Evolutionary conservation across 2,888 invertebrate genomes (phyloP).

Genomic region (Latheticus oryzae): DNA sequence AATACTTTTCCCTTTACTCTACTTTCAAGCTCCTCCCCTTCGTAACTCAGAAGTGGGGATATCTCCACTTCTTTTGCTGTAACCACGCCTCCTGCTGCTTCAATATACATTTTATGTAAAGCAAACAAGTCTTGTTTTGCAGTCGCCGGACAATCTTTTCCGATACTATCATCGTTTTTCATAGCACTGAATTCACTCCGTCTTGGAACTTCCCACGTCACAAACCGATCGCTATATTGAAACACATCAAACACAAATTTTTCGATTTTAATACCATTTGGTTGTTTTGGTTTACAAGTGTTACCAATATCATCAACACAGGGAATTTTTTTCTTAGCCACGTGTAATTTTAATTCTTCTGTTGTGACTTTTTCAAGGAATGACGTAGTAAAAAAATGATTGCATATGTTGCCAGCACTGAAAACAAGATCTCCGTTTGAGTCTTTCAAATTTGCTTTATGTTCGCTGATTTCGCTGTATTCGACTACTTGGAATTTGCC

Average conservation of each 20-base stretch:
- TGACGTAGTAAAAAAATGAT: conserved; percentile 92
- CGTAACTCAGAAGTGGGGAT: conserved; percentile 89
- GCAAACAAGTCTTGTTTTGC: conserved; percentile 81
- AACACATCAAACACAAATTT: conserved; percentile 99
- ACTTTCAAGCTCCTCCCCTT: conserved; percentile 83
- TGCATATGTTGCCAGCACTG: conserved; percentile 96
- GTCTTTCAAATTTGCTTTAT: conserved; percentile 83
- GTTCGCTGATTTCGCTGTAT: conserved; percentile 92
- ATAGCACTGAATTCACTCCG: conserved; percentile 96
- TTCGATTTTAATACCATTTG: conserved; percentile 98
- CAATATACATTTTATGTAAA: conserved; percentile 83
- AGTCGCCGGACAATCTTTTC: conserved; percentile 91
- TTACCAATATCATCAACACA: conserved; percentile 79
- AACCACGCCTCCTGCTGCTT: conserved; percentile 84
- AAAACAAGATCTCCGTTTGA: conserved; percentile 84
- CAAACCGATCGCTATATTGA: conserved; percentile 88
- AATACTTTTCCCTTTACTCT: conserved; percentile 47
- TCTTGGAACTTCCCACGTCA: conserved; percentile 92
- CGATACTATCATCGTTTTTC: conserved; percentile 90
- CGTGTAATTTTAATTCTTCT: conserved; percentile 85
- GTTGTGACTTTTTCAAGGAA: conserved; percentile 82
- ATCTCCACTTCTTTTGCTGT: conserved; percentile 83
- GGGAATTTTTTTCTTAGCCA: conserved; percentile 97
- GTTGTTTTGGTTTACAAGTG: conserved; percentile 78
- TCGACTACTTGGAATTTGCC: conserved; percentile 92